Evolutionary conservation across 2,113 vertebrate species (phyloP).

Genomic region (Cavia porcellus): DNA sequence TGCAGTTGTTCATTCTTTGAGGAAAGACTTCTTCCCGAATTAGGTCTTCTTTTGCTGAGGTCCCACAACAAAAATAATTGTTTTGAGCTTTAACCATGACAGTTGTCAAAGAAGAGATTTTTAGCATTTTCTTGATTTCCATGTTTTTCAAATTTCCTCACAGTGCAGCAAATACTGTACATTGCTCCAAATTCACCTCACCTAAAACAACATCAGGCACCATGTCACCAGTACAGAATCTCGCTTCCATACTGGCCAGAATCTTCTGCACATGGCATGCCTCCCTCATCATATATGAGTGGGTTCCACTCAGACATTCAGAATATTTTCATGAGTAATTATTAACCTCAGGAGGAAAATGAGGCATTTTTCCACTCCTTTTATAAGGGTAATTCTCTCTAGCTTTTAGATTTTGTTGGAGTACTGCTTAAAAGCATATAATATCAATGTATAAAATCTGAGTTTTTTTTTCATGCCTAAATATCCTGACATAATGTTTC

Average conservation of each 20-base stretch:
- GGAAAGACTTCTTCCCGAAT: neutral
- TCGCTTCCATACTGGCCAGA: neutral
- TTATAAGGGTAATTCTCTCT: neutral
- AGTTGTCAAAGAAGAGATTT: slow-evolving; percentile 5
- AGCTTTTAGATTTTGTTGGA: neutral
- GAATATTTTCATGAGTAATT: neutral
- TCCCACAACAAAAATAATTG: neutral
- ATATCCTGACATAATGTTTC: neutral
- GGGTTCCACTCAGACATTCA: neutral
- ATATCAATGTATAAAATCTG: neutral
- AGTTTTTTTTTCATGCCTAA: neutral
- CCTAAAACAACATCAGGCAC: neutral
- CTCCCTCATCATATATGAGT: neutral
- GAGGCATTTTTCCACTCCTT: neutral
- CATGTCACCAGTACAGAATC: neutral
- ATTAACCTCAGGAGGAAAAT: neutral
- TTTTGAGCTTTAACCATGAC: neutral
- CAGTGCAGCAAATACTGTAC: neutral
- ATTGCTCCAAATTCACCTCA: neutral
- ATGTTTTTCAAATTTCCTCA: neutral
- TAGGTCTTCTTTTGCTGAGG: neutral
- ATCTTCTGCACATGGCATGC: neutral
- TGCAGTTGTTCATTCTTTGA: neutral
- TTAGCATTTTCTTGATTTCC: neutral
- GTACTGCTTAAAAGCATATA: neutral